phyloP scores from a whole-genome alignment of 2,888 invertebrate species.

The Gonocerus acuteangulatus region DNA sequence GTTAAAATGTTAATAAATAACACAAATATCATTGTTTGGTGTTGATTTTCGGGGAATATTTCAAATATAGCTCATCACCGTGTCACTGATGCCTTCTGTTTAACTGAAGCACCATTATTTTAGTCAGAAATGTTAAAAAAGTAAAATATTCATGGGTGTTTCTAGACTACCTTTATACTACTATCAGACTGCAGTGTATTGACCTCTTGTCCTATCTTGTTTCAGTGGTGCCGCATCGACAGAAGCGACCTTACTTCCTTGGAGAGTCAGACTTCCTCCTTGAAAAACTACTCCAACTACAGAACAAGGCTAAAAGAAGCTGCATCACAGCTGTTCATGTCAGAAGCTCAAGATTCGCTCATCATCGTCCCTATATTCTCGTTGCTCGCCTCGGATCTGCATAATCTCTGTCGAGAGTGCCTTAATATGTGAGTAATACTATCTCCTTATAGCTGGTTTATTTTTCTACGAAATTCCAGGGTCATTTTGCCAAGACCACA shows the following conservation, averaged over 20 bases:
- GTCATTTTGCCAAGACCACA: too few species aligned
- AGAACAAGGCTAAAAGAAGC: slow-evolving; percentile 26
- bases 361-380: slow-evolving; percentile 35
- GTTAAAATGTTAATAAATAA: too few species aligned
- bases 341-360: slow-evolving; percentile 14
- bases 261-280: slow-evolving; percentile 27
- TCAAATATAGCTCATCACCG: too few species aligned
- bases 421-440: slow-evolving; percentile 30
- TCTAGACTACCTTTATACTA: too few species aligned
- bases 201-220: too few species aligned
- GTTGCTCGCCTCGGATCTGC: slow-evolving; percentile 32
- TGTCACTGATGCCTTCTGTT: too few species aligned
- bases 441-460: neutral
- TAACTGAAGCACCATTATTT: too few species aligned
- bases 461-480: neutral
- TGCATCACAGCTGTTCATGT: slow-evolving; percentile 27
- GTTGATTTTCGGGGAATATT: too few species aligned
- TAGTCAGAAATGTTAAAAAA: too few species aligned
- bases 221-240: slow-evolving; percentile 33
- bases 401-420: slow-evolving; percentile 34
- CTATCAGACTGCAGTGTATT: too few species aligned
- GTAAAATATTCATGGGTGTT: too few species aligned
- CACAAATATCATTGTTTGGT: too few species aligned
- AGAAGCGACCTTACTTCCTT: slow-evolving; percentile 24
- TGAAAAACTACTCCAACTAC: slow-evolving; percentile 33